Base-by-base conservation (phyloP, 2,888 invertebrate genomes). In the Chrysolina haemoptera region DNA sequence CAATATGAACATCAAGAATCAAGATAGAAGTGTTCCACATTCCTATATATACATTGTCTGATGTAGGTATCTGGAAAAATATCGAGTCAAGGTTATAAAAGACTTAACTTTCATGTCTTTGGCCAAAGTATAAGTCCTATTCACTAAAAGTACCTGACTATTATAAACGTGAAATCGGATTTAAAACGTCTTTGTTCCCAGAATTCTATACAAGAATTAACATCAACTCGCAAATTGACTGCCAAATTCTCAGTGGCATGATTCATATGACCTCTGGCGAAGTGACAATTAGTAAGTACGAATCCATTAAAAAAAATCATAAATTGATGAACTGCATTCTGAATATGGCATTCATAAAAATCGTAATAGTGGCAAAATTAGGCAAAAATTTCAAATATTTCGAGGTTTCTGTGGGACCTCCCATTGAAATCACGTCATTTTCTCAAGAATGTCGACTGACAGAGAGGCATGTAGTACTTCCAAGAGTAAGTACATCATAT, bases 391-490 rank as follows among this genome's bases (percentile, higher is more conserved):
- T 18, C 14, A 16, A 46, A 46, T 46, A 63, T 50, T 35, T 63
- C 5, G 16, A 20, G 71, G 82, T 82, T 82, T 81, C 78, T 76
- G 79, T 79, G 72, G 70, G 75, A 82, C 77, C 78, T 68, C 71
- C 70, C 81, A 74, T 83, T 79, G 79, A 82, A 77, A 74, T 83
- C 80, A 76, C 81, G 62, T 50, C 65, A 74, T 68, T 72, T 71
- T 74, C 65, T 72, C 48, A 74, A 73, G 76, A 76, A 73, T 71
- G 71, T 74, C 69, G 73, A 55, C 67, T 73, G 70, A 46, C 43
- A 22, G 22, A 41, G 20, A 46, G 46, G 12, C 65, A 27, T n/a
- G 18, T 6, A 22, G 48, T 12, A 18, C 63, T 22, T 0, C 65
- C 14, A 53, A 53, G 11, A 8, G 22, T 27, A 43, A 20, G 63